Conservation (phyloP, 2,113 vertebrate genomes). For the Gasterosteus nipponicus region DNA sequence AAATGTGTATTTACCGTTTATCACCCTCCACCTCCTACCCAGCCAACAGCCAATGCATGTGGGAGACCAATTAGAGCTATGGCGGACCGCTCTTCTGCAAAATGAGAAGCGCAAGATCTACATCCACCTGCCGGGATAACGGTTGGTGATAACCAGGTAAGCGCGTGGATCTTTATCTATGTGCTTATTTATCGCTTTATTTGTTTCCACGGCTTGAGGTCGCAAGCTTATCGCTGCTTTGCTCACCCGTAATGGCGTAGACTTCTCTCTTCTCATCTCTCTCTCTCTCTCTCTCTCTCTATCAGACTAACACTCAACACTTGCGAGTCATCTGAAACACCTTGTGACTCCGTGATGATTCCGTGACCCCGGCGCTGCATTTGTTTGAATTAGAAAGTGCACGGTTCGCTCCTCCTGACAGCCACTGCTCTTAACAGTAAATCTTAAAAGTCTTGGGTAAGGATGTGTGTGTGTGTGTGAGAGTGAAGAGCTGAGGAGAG, state of each 20-base stretch:
- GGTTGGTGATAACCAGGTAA: slow-evolving; percentile 53
- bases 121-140: slow-evolving; percentile 57
- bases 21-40: slow-evolving; percentile 9
- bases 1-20: slow-evolving; percentile 45
- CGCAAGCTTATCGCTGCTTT: slow-evolving; percentile 24
- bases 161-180: slow-evolving; percentile 50
- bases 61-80: slow-evolving; percentile 56
- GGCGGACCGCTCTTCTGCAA: slow-evolving; percentile 64
- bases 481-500: slow-evolving; percentile 23
- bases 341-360: slow-evolving; percentile 77
- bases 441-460: slow-evolving; percentile 66
- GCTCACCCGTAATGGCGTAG: slow-evolving; percentile 3
- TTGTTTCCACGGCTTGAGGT: slow-evolving; percentile 44
- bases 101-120: slow-evolving; percentile 72
- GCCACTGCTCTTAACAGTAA: slow-evolving; percentile 76
- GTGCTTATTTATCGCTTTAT: slow-evolving; percentile 63
- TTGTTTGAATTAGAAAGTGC: slow-evolving; percentile 86
- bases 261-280: slow-evolving; percentile 23
- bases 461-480: slow-evolving; percentile 37
- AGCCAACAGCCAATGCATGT: slow-evolving; percentile 37
- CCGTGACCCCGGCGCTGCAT: slow-evolving; percentile 68
- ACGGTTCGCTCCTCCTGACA: slow-evolving; percentile 77
- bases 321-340: slow-evolving; percentile 80
- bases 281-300: slow-evolving; percentile 41
- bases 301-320: slow-evolving; percentile 76